phyloP scores from a whole-genome alignment of 2,797 vertebrate genomes.

The Hyperoplus lanceolatus region DNA sequence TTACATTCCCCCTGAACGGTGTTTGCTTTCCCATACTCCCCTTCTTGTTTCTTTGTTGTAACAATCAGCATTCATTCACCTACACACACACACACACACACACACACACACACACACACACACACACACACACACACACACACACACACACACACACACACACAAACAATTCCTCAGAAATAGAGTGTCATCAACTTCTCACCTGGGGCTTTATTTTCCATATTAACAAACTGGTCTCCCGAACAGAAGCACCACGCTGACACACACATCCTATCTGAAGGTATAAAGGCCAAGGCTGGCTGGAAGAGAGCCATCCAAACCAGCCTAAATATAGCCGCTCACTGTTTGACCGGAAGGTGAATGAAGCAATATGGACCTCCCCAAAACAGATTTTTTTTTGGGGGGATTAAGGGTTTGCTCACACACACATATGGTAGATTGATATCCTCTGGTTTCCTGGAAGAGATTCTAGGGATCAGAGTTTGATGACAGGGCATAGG shows the following conservation, averaged over 20 bases:
- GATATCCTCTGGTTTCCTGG: conserved; percentile 71
- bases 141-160: no score
- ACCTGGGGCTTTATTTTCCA: neutral
- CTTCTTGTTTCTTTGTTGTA: conserved; percentile 23
- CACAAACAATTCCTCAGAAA: neutral
- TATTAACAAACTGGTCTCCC: neutral
- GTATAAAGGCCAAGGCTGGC: conserved; percentile 33
- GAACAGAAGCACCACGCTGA: neutral
- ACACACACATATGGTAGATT: conserved; percentile 60
- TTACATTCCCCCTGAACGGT: conserved; percentile 52
- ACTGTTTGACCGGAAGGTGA: conserved; percentile 46
- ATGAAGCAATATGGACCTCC: conserved; percentile 50
- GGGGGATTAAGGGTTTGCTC: neutral
- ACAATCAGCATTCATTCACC: conserved; percentile 20
- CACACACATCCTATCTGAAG: conserved; percentile 16
- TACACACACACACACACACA: conserved; percentile 1
- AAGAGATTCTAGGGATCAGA: conserved; percentile 51
- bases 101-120: no score
- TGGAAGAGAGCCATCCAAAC: conserved; percentile 1
- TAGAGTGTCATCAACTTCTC: neutral
- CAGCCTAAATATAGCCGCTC: conserved; percentile 50
- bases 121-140: no score
- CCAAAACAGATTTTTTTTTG: conserved; percentile 12
- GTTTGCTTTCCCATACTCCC: conserved; percentile 40
- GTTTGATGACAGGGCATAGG: conserved; percentile 3